phyloP scores from a whole-genome alignment of 2,888 invertebrate genomes.

The Chrysodeixis includens region DNA sequence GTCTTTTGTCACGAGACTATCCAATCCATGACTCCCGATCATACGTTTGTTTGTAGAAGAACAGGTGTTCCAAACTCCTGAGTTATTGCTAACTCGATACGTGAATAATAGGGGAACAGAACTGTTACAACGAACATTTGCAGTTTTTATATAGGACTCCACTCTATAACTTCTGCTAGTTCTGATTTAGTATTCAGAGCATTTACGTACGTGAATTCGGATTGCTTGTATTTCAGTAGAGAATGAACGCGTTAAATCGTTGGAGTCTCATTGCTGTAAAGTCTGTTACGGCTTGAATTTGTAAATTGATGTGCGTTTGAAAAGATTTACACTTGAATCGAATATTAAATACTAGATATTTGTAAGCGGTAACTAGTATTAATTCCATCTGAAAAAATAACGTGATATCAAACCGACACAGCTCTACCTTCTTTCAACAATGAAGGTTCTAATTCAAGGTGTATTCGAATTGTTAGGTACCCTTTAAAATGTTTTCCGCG shows the following conservation, averaged over 20 bases:
- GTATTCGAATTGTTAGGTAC: conserved; percentile 7
- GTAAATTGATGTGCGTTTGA: no score
- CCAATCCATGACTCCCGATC: conserved; percentile 56
- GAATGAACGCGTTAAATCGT: not conserved
- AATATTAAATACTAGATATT: no score
- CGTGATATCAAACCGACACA: no score
- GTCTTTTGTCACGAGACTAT: conserved; percentile 46
- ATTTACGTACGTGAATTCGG: not conserved
- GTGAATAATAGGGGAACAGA: conserved; percentile 67
- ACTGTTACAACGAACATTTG: conserved; percentile 52
- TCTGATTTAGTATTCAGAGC: not conserved
- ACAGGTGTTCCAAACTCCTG: conserved; percentile 72
- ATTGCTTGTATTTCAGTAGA: not conserved
- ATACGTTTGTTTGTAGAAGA: conserved; percentile 66
- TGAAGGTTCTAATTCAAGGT: not conserved
- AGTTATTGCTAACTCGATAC: conserved; percentile 70
- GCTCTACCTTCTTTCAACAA: not conserved
- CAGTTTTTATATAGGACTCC: conserved; percentile 39
- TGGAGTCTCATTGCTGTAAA: not conserved
- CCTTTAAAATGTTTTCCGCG: conserved; percentile 23
- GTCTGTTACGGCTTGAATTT: not conserved
- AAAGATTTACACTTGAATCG: no score
- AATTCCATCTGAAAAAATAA: no score
- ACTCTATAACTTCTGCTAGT: conserved; percentile 15
- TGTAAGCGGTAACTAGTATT: no score